These are phyloP conservation scores for Acanthornis magna DNA, from an alignment of 2,797 vertebrate genomes.

Conservation along the genomic window DNA sequence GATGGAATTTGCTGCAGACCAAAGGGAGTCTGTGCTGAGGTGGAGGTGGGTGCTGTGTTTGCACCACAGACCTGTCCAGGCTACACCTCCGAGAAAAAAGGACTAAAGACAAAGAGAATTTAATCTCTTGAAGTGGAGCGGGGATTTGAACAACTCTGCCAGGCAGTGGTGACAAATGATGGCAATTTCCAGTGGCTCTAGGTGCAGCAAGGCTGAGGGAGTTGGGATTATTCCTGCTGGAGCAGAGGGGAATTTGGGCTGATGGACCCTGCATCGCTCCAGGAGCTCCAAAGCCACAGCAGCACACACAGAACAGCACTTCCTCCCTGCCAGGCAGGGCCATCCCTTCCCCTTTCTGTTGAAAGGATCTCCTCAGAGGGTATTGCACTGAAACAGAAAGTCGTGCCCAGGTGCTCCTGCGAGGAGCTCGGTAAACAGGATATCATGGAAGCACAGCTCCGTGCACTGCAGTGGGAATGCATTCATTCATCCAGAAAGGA, in stretches of 20 bases:
- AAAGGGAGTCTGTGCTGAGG: background rate
- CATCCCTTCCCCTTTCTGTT: background rate
- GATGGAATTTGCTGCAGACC: background rate
- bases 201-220: background rate
- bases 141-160: background rate
- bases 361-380: background rate
- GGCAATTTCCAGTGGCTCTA: background rate
- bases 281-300: background rate
- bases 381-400: background rate
- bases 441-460: background rate
- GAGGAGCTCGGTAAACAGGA: background rate
- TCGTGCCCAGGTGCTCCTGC: background rate
- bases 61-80: background rate
- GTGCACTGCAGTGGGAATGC: background rate
- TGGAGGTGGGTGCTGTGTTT: background rate
- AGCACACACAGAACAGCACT: background rate
- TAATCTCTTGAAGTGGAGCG: background rate
- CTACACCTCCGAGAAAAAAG: background rate
- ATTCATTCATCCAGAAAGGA: background rate
- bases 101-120: background rate
- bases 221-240: rapidly evolving
- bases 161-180: background rate
- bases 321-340: background rate
- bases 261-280: background rate
- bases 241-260: background rate